These are phyloP conservation scores for Tenualosa ilisha DNA, from an alignment of 2,797 vertebrate species.

Conservation along the genomic window DNA sequence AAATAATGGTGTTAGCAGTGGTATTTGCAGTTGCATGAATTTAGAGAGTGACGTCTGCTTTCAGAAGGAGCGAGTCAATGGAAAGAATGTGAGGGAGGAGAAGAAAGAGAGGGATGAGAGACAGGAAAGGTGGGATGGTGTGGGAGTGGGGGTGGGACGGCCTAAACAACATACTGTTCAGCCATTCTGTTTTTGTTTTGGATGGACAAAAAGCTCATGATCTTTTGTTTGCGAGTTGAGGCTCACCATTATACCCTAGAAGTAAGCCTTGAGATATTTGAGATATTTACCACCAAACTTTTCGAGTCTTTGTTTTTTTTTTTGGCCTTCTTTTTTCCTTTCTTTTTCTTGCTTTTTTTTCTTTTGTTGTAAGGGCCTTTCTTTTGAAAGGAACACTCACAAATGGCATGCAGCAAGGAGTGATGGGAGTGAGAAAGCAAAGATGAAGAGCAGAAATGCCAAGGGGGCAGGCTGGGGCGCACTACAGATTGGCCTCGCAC, in stretches of 20 bases:
- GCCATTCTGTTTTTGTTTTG: not conserved
- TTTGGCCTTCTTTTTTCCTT: not conserved
- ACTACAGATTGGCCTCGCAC: not conserved
- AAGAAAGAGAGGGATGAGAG: not conserved
- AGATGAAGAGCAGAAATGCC: not conserved
- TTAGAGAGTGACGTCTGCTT: not conserved
- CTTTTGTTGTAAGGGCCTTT: not conserved
- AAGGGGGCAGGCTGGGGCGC: not conserved
- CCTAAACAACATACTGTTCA: constrained; percentile 22
- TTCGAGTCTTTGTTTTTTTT: not conserved
- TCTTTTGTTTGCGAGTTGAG: not conserved
- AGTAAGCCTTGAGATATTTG: constrained; percentile 1
- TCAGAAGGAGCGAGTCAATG: not conserved
- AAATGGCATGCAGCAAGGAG: constrained; percentile 16
- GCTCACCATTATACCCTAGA: not conserved
- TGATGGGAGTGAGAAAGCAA: not conserved
- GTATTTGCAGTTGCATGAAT: not conserved
- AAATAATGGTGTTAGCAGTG: not conserved
- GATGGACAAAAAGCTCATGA: constrained; percentile 7
- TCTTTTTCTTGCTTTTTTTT: no score
- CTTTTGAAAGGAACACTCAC: constrained; percentile 1
- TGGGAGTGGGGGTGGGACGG: not conserved
- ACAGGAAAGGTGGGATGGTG: not conserved
- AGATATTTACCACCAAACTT: not conserved
- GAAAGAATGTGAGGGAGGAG: not conserved